phyloP scores from a whole-genome alignment of 2,113 vertebrate genomes.

The Bucco capensis region DNA sequence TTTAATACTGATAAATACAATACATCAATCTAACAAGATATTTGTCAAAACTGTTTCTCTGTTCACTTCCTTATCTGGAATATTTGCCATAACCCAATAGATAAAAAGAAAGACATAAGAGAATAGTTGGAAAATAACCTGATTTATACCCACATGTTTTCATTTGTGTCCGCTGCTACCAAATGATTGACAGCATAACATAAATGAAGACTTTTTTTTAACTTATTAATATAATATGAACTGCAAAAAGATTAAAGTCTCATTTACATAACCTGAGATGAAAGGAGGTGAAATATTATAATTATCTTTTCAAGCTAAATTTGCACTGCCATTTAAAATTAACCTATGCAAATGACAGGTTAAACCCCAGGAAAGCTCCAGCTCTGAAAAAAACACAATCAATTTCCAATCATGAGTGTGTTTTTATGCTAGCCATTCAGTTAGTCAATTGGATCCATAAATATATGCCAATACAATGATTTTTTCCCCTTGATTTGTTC shows the following conservation, averaged over 20 bases:
- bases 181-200: constrained; percentile 80
- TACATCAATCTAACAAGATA: constrained; percentile 13
- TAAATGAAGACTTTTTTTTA: constrained; percentile 74
- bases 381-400: constrained; percentile 55
- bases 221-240: constrained; percentile 76
- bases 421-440: constrained; percentile 53
- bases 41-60: constrained; percentile 26
- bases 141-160: constrained; percentile 70
- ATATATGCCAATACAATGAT: background rate
- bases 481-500: background rate
- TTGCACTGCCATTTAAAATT: constrained; percentile 93
- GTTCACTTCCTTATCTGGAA: constrained; percentile 47
- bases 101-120: constrained; percentile 23
- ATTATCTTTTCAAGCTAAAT: constrained; percentile 97
- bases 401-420: constrained; percentile 54
- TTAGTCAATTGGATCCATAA: constrained; percentile 42
- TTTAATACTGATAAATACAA: constrained; percentile 53
- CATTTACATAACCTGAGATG: constrained; percentile 90
- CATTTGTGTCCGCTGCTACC: constrained; percentile 45
- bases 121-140: constrained; percentile 70
- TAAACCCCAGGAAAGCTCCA: constrained; percentile 71
- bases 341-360: constrained; percentile 90
- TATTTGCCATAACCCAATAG: background rate
- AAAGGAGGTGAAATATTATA: constrained; percentile 87
- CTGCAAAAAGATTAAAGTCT: constrained; percentile 79